Conservation (phyloP, 2,797 vertebrate genomes). For the Amblyraja radiata region DNA sequence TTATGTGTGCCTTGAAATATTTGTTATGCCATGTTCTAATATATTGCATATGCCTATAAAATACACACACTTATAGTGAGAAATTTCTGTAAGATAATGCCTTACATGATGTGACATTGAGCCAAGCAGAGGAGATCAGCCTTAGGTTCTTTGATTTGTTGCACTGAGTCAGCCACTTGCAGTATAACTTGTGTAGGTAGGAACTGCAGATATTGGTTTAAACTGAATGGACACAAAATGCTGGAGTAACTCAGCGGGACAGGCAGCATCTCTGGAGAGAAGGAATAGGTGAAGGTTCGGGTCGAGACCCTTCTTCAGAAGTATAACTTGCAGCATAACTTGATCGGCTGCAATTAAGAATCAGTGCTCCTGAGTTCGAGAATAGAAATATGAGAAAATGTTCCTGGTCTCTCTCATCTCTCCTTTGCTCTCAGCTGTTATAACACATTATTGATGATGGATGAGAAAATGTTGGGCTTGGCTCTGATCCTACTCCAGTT, state of each 20-base stretch:
- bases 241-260: no score
- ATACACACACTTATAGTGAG: not conserved
- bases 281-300: no score
- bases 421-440: not conserved
- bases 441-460: not conserved
- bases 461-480: not conserved
- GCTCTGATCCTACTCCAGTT: not conserved
- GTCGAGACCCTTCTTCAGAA: no score
- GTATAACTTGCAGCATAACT: no score
- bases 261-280: no score
- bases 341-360: not conserved
- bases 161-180: not conserved
- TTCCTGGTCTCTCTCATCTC: not conserved
- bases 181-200: no score
- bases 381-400: not conserved
- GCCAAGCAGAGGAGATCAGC: not conserved
- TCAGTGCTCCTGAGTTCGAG: not conserved
- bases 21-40: not conserved
- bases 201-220: no score
- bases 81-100: not conserved
- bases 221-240: no score
- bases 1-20: not conserved
- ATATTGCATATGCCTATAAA: not conserved
- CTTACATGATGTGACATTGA: not conserved
- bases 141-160: not conserved